These are phyloP conservation scores for Tolmerus cingulatus DNA, from an alignment of 2,888 invertebrate genomes.

Conservation along the genomic window DNA sequence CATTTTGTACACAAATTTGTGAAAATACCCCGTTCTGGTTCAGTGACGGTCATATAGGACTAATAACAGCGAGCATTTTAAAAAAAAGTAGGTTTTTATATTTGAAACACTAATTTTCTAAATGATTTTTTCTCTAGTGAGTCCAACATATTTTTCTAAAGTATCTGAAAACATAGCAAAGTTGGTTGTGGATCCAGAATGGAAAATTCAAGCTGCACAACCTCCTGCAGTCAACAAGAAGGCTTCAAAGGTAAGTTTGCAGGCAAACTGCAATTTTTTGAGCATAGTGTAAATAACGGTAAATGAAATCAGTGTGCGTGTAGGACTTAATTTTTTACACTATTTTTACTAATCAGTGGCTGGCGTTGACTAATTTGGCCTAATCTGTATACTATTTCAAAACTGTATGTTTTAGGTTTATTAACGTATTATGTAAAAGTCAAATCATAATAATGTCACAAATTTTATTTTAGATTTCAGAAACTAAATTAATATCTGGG, in stretches of 20 bases:
- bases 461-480: neutral
- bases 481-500: conserved; percentile 57
- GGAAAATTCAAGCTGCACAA: conserved; percentile 57
- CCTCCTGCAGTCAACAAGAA: conserved; percentile 49
- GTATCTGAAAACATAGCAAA: conserved; percentile 64
- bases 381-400: too few species aligned
- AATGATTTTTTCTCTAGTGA: conserved; percentile 53
- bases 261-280: neutral
- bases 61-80: conserved; percentile 75
- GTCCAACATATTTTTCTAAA: conserved; percentile 59
- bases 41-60: conserved; percentile 70
- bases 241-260: conserved; percentile 50
- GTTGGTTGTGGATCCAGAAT: conserved; percentile 65
- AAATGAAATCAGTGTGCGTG: too few species aligned
- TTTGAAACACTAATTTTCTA: neutral
- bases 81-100: conserved; percentile 67
- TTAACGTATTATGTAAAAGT: neutral
- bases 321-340: too few species aligned
- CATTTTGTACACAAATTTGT: conserved; percentile 67
- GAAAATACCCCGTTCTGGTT: conserved; percentile 74
- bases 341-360: too few species aligned
- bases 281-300: too few species aligned
- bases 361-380: too few species aligned
- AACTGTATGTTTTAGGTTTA: too few species aligned
- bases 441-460: neutral